These are phyloP conservation scores for Batillaria attramentaria DNA, from an alignment of 1,140 invertebrate species.

Conservation along the genomic window DNA sequence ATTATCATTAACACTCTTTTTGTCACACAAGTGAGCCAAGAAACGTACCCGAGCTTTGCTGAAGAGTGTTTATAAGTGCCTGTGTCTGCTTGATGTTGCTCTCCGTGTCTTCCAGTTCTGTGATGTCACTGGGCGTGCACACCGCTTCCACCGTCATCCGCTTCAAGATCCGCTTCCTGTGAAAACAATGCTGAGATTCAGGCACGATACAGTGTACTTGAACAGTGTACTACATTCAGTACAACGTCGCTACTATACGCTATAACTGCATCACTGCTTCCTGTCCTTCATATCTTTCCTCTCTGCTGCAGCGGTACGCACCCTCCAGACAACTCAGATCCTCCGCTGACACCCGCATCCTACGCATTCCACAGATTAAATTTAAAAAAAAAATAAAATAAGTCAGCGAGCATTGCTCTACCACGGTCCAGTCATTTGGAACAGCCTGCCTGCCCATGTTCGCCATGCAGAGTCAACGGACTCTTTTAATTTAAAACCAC, in stretches of 20 bases:
- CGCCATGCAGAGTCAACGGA: no score
- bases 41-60: background rate
- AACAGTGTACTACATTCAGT: background rate
- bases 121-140: conserved; percentile 32
- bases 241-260: background rate
- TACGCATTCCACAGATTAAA: no score
- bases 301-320: no score
- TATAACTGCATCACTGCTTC: background rate
- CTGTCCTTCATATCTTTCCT: no score
- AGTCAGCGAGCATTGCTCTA: no score
- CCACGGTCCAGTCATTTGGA: no score
- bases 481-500: no score
- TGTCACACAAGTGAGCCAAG: no score
- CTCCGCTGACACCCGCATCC: no score
- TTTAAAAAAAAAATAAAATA: no score
- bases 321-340: no score
- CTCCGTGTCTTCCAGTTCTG: conserved; percentile 46
- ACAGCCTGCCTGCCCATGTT: no score
- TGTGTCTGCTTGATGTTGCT: conserved; percentile 32
- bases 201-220: background rate
- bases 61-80: background rate
- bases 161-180: conserved; percentile 46
- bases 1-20: background rate
- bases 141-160: conserved; percentile 32
- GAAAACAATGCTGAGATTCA: background rate